Evolutionary conservation across 2,888 invertebrate genomes (phyloP).

Genomic region (Platycheirus rosarum): DNA sequence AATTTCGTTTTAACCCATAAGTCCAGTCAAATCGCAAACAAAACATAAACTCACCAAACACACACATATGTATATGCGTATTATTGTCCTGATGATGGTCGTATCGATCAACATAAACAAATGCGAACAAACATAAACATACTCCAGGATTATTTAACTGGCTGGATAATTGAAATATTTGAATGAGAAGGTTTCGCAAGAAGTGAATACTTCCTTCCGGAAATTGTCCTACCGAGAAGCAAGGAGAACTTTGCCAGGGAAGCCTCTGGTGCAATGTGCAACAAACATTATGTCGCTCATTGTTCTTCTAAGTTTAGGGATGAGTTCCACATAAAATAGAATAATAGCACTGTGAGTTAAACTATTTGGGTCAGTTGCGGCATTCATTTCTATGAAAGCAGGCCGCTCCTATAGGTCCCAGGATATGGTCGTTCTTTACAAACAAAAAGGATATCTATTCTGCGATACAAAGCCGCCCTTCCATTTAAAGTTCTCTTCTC

Average conservation of each 20-base stretch:
- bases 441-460: conserved; percentile 10
- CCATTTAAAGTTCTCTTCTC: conserved; percentile 25
- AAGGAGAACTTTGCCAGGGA: not conserved
- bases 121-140: conserved; percentile 3
- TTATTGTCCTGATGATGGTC: not conserved
- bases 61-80: not conserved
- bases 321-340: conserved; percentile 22
- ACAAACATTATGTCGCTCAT: conserved; percentile 31
- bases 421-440: not conserved
- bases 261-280: conserved; percentile 37
- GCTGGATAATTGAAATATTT: conserved; percentile 71
- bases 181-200: conserved; percentile 58
- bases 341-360: conserved; percentile 48
- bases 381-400: conserved; percentile 20
- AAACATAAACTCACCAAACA: conserved; percentile 6
- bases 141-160: conserved; percentile 46
- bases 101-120: not conserved
- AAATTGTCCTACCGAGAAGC: conserved; percentile 10
- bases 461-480: conserved; percentile 11
- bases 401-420: not conserved
- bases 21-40: conserved; percentile 30
- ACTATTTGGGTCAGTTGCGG: conserved; percentile 68
- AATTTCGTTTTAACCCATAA: conserved; percentile 29
- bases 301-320: conserved; percentile 1
- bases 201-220: conserved; percentile 50